A percentile compares a stretch with the other conserved stretches of the same genome.
Conservation (phyloP, 2,888 invertebrate species). For the Tuta absoluta region DNA sequence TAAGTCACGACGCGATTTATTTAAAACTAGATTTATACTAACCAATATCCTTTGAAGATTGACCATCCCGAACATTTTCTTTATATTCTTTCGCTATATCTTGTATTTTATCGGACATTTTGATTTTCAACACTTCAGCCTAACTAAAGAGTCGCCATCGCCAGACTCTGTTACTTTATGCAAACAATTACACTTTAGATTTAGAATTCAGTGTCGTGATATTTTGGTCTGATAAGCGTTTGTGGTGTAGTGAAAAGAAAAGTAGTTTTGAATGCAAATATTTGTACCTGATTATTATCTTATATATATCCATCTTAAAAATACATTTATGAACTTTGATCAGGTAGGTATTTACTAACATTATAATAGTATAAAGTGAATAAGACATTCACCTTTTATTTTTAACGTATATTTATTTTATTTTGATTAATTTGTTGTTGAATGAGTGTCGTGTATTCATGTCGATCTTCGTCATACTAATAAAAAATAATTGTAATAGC, state of each 20-base stretch:
- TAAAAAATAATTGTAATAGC: background rate
- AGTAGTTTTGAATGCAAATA: background rate
- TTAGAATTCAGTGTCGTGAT: background rate
- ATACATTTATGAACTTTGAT: background rate
- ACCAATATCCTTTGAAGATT: conserved; percentile 66
- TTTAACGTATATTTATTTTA: background rate
- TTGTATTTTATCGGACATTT: conserved; percentile 66
- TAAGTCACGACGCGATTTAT: background rate
- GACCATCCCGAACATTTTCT: conserved; percentile 51
- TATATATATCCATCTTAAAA: too few species aligned
- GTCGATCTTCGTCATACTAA: background rate
- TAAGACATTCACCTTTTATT: background rate
- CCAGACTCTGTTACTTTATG: conserved; percentile 1
- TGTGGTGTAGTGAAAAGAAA: background rate
- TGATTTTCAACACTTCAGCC: conserved; percentile 29
- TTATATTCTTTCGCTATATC: conserved; percentile 58
- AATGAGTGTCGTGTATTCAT: background rate
- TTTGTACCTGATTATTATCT: background rate
- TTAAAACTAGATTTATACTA: conserved; percentile 46
- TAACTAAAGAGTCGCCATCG: conserved; percentile 16
- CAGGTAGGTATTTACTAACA: background rate
- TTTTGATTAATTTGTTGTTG: background rate
- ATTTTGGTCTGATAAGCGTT: conserved; percentile 18
- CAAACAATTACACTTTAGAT: background rate
- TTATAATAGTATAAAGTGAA: too few species aligned